Conservation (phyloP, 2,797 vertebrate species). For the Prionace glauca region DNA sequence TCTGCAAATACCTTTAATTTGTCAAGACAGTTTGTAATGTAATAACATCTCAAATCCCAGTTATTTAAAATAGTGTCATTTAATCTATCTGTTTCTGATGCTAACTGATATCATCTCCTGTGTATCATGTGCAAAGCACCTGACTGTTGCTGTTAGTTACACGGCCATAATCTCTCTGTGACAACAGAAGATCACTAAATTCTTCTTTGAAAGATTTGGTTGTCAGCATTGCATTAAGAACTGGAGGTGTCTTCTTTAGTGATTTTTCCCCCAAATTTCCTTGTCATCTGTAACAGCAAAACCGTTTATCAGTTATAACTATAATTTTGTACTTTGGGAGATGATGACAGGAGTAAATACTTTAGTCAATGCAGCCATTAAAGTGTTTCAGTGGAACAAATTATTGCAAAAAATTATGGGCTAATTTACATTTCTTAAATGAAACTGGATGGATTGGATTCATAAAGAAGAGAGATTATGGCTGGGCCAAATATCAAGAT, state of each 20-base stretch:
- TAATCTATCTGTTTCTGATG: background rate
- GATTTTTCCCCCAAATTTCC: background rate
- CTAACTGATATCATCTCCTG: background rate
- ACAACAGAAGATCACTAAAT: background rate
- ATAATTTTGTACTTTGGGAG: background rate
- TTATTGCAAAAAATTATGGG: background rate
- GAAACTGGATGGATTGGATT: background rate
- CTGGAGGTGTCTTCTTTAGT: background rate
- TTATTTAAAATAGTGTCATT: background rate
- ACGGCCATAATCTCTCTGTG: background rate
- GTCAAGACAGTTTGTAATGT: background rate
- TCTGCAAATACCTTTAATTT: background rate
- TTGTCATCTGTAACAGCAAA: background rate
- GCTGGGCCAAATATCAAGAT: background rate
- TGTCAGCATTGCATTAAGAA: background rate
- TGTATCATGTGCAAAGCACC: background rate
- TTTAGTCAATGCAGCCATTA: background rate
- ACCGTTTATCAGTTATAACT: background rate
- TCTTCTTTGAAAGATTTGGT: background rate
- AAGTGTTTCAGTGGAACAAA: background rate
- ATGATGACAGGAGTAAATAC: background rate
- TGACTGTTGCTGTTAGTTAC: background rate
- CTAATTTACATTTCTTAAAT: background rate
- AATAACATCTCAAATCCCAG: background rate
- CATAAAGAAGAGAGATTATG: background rate